These are phyloP conservation scores for Lates calcarifer DNA, from an alignment of 2,113 vertebrate genomes.

Conservation along the genomic window DNA sequence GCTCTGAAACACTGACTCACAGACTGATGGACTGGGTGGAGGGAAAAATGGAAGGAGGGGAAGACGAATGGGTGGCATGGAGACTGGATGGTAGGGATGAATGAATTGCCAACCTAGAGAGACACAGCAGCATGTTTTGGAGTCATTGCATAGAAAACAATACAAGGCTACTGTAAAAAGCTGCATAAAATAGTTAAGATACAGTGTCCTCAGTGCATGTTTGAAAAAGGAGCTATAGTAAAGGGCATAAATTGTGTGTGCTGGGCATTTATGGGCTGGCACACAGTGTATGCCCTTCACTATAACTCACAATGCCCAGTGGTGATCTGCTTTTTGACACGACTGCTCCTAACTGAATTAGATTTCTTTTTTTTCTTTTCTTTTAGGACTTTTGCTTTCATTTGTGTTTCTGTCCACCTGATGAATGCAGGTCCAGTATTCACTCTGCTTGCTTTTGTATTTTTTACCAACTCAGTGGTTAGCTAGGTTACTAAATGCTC, in stretches of 20 bases:
- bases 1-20: conserved; percentile 66
- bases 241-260: not conserved
- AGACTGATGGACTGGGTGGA: conserved; percentile 39
- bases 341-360: not conserved
- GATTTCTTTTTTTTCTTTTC: too few relatives aligned
- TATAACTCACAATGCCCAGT: too few relatives aligned
- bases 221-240: not conserved
- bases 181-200: not conserved
- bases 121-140: not conserved
- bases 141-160: not conserved
- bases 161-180: not conserved
- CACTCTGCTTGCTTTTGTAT: too few relatives aligned
- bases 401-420: too few relatives aligned
- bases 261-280: not conserved
- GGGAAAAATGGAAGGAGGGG: conserved; percentile 1
- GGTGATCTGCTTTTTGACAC: not conserved
- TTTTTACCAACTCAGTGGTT: too few relatives aligned
- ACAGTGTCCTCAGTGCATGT: not conserved
- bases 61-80: conserved; percentile 11
- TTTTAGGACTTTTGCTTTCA: too few relatives aligned
- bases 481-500: too few relatives aligned
- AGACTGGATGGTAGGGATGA: not conserved
- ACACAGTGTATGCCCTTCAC: too few relatives aligned
- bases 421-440: too few relatives aligned
- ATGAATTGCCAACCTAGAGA: conserved; percentile 1